Base-by-base conservation (phyloP, 2,888 invertebrate genomes). In the Tetragnatha montana region DNA sequence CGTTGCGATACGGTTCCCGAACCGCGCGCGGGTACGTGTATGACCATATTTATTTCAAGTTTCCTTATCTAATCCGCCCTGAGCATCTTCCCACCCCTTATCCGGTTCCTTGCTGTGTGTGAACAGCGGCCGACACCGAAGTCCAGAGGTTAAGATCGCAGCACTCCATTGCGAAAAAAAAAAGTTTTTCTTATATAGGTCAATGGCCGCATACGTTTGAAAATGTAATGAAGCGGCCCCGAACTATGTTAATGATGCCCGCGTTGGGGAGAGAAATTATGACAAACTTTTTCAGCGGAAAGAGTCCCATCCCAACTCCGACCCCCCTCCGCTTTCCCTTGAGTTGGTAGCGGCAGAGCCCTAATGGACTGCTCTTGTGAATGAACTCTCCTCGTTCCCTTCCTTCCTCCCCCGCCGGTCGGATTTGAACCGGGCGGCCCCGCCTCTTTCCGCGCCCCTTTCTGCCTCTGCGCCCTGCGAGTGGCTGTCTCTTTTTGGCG, bases 281-380 rank as follows among this genome's bases (percentile, higher is more conserved):
- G 60, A 79, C 71, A 49, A 68, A 79, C 49, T 79, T 71, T 51
- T 17, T 51, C 49, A 21, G 21, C 35, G 22, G 35, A 69, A n/a
- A n/a, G 35, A 69, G 19, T 47, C 69, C 78, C 78, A 51, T 51
- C 79, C 74, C 79, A 68, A 68, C 50, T 81, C 50, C 82, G 19
- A 71, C 71, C 88, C 78, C 88, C 82, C 76, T 83, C 70, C 69
- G 14, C 78, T 12, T 82, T 50, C 75, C 79, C 50, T 85, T 85
- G 81, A 75, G n/a, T 81, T 76, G 60, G 74, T 70, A 74, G 47
- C 35, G 73, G 60, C 35, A 19, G 35, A 14, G 70, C 21, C 81
- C 50, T 89, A 85, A 89, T 89, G 89, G 89, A 89, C 89, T 80
- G 81, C 85, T 49, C 76, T 76, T 81, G 81, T 89, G 89, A 89